Conservation (phyloP, 2,888 invertebrate species). For the Sinodicranocentrus sp. region DNA sequence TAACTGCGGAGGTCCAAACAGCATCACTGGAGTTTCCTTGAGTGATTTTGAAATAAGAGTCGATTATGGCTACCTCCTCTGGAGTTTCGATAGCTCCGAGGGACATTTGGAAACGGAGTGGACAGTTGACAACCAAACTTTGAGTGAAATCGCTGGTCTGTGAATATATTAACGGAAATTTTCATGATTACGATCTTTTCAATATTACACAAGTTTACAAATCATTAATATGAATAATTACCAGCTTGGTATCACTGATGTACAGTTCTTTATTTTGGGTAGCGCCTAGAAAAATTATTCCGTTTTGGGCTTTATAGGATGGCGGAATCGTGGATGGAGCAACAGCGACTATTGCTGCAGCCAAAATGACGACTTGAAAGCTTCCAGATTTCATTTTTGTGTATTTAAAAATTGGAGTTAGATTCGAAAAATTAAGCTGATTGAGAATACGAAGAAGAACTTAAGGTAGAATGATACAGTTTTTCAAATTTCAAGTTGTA, state of each 20-base stretch:
- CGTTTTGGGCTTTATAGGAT: background rate
- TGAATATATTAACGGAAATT: background rate
- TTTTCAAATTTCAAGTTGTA: too few relatives aligned
- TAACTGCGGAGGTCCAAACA: conserved; percentile 34
- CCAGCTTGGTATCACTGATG: background rate
- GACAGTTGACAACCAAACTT: conserved; percentile 3
- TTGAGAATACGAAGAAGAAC: too few relatives aligned
- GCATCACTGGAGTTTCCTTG: conserved; percentile 36
- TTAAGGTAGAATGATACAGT: too few relatives aligned
- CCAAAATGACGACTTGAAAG: background rate
- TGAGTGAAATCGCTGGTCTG: conserved; percentile 5
- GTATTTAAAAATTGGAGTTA: too few relatives aligned
- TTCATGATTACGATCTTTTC: background rate
- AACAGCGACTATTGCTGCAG: background rate
- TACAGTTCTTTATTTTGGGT: conserved; percentile 11
- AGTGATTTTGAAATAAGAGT: conserved; percentile 27
- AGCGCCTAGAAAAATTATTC: conserved; percentile 5
- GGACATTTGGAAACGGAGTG: conserved; percentile 19
- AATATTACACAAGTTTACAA: background rate
- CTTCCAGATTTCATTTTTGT: background rate
- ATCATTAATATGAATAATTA: background rate
- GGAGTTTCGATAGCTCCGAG: conserved; percentile 16
- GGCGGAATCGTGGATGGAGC: background rate
- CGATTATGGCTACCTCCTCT: conserved; percentile 34
- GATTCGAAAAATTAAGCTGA: too few relatives aligned